Base-by-base conservation (phyloP, 2,113 vertebrate genomes). In the Cardinalis cardinalis region DNA sequence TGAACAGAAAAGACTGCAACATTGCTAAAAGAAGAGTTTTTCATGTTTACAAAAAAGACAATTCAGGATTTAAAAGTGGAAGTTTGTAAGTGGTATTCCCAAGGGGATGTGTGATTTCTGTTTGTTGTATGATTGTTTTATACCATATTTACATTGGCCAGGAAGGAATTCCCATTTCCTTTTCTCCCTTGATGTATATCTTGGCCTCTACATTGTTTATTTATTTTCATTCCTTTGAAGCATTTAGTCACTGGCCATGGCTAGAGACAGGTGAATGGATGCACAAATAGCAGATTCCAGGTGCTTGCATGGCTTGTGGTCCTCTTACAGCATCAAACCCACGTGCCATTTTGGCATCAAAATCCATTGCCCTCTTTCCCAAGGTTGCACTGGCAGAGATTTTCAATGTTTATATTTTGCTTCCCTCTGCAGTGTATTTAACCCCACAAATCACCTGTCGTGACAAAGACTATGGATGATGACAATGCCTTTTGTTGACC, bases 151-250 rank as follows among this genome's bases (percentile, higher is more conserved):
- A 65, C 87, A 48, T 28, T 70, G 59, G 10, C 51, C 4, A 26
- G 71, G 53, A 85, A 94, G 63, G 71, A 84, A 82, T 83, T 88
- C 14, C 51, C 55, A 70, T 84, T 95, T 95, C 71, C 81, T 58
- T 76, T 87, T 85, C 59, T 89, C 13, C 43, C 63, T 87, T 92
- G 59, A 65, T 87, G 43, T 72, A 70, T 59, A 79, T 71, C 51
- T 94, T 87, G 55, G 74, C 63, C 34, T 66, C 38, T 58, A 43
- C 4, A 3, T 61, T 84, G 66, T 89, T 93, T 95, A 65, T 93
- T 92, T 95, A 52, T 92, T 94, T 91, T 32, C 71, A 76, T 87
- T 87, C 34, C 63, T 91, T 85, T 87, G 84, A 92, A 87, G 24
- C 23, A 32, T 81, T 87, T 78, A 65, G 58, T 87, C 28, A 73